Percentiles rank a stretch among this genome's conserved stretches.
Conservation (phyloP, 2,113 vertebrate genomes). For the Sturnira hondurensis region DNA sequence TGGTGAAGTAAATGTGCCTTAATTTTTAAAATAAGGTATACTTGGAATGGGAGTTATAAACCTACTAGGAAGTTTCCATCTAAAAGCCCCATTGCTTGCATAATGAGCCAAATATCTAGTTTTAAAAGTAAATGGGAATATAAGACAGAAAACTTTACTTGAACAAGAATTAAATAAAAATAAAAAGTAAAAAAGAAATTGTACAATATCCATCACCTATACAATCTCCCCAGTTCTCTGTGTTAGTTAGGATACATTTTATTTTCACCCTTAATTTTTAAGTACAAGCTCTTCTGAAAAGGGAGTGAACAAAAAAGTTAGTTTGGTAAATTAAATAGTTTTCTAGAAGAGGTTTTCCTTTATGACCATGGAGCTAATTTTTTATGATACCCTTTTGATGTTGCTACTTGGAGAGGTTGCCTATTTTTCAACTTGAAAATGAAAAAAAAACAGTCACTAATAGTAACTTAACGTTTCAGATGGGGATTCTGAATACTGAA, state of each 20-base stretch:
- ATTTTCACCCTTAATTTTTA: not conserved
- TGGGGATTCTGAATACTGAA: not conserved
- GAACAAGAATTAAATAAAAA: too few species aligned
- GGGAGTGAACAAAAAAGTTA: not conserved
- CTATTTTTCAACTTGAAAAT: not conserved
- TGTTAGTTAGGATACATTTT: not conserved
- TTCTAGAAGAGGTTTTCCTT: constrained; percentile 5
- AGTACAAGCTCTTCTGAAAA: not conserved
- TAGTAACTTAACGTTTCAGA: not conserved
- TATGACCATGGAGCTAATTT: not conserved
- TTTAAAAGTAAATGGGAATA: constrained; percentile 32
- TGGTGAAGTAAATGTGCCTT: not conserved
- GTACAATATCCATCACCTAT: not conserved
- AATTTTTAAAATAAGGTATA: not conserved
- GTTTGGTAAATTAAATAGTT: not conserved
- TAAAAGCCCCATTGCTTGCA: not conserved
- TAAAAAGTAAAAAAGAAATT: too few species aligned
- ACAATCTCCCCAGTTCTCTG: not conserved
- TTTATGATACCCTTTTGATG: not conserved
- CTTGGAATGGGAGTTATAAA: not conserved
- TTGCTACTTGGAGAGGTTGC: not conserved
- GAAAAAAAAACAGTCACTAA: not conserved
- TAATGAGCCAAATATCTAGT: not conserved
- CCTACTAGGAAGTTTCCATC: not conserved
- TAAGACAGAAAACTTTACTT: too few species aligned